Conservation (phyloP, 2,888 invertebrate species). For the Scaptomyza polygonia region DNA sequence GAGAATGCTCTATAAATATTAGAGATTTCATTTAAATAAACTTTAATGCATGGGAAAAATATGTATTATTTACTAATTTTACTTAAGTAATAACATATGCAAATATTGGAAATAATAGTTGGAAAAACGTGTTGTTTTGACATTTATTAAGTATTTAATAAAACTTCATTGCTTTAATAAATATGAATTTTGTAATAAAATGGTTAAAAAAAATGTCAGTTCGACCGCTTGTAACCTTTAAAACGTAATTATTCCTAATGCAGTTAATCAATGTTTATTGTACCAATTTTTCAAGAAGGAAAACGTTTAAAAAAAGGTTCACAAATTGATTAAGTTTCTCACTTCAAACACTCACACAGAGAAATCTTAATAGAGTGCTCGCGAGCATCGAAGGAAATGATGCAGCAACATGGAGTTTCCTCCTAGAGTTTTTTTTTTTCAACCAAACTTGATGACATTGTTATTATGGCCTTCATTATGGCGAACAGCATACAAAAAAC, state of each 20-base stretch:
- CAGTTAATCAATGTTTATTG: not conserved
- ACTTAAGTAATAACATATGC: too few species aligned
- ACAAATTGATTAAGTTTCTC: not conserved
- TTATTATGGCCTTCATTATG: slow-evolving; percentile 44
- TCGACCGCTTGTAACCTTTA: too few species aligned
- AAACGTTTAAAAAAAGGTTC: not conserved
- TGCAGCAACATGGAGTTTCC: slow-evolving; percentile 32
- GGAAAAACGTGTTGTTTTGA: too few species aligned
- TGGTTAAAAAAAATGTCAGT: not conserved
- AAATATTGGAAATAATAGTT: not conserved
- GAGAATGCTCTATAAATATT: slow-evolving; percentile 12
- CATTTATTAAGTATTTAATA: not conserved
- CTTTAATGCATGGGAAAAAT: too few species aligned
- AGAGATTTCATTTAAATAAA: too few species aligned
- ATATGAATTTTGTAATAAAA: not conserved
- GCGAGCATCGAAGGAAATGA: slow-evolving; percentile 29
- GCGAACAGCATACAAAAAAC: slow-evolving; percentile 14
- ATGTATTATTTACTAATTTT: too few species aligned
- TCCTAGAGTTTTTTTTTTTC: not conserved
- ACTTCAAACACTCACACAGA: not conserved
- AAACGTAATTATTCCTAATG: not conserved
- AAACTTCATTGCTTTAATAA: not conserved
- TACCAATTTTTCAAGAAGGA: not conserved
- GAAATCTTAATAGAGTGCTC: slow-evolving; percentile 1
- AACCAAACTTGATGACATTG: slow-evolving; percentile 41